Evolutionary conservation across 2,888 invertebrate species (phyloP).

Genomic region (Plusia festucae): DNA sequence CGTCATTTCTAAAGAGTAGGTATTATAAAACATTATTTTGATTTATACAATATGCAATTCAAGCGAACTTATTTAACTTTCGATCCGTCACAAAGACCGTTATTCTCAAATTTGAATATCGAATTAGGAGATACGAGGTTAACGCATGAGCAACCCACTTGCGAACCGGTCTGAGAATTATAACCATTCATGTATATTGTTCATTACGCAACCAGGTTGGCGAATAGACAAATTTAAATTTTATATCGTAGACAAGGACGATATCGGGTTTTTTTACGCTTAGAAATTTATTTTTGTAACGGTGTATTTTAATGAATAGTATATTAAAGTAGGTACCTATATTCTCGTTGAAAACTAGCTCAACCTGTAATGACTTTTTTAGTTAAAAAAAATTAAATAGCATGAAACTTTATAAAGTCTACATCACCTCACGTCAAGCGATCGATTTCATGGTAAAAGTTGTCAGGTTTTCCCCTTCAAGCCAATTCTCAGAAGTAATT

Average conservation of each 20-base stretch:
- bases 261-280: constrained; percentile 20
- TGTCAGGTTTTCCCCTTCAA: background rate
- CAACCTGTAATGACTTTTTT: no score
- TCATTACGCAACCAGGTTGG: constrained; percentile 59
- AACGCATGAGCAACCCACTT: constrained; percentile 42
- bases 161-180: constrained; percentile 57
- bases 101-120: constrained; percentile 31
- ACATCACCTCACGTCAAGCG: background rate
- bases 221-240: constrained; percentile 56
- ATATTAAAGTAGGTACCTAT: background rate
- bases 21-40: no score
- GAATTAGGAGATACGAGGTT: constrained; percentile 43
- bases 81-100: constrained; percentile 25
- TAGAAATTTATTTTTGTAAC: no score
- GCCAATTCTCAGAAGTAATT: background rate
- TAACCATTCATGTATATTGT: constrained; percentile 56
- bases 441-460: background rate
- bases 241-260: constrained; percentile 68
- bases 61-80: background rate
- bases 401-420: background rate
- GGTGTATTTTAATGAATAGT: background rate
- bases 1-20: no score
- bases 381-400: no score
- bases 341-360: no score
- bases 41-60: constrained; percentile 12